These are phyloP conservation scores for Homarus americanus DNA, from an alignment of 1,140 invertebrate genomes.

Conservation along the genomic window DNA sequence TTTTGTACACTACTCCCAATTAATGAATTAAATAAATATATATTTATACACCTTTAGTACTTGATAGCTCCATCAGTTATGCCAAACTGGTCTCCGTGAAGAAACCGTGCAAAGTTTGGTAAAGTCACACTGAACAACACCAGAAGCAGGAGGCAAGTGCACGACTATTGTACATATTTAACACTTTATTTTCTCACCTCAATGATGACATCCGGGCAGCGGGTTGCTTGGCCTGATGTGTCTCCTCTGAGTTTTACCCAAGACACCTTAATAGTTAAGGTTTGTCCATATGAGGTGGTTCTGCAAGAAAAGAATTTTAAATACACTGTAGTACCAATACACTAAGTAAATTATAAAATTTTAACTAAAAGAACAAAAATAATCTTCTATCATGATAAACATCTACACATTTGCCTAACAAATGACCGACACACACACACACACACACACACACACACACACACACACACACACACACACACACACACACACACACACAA, in stretches of 20 bases:
- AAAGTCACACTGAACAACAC: no score
- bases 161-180: no score
- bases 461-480: no score
- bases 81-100: no score
- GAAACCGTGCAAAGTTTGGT: no score
- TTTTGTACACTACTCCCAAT: no score
- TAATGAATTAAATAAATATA: no score
- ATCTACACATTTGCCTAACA: not conserved
- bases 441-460: not conserved
- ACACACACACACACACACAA: not conserved
- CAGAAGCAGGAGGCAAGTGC: no score
- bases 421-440: not conserved
- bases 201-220: slow-evolving; percentile 90
- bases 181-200: slow-evolving; percentile 80
- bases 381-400: not conserved
- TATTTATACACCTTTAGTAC: no score
- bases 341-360: no score
- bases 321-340: no score
- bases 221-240: slow-evolving; percentile 90
- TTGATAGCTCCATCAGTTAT: no score
- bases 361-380: slow-evolving; percentile 44
- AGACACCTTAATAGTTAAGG: slow-evolving; percentile 86
- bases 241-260: slow-evolving; percentile 94
- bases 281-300: slow-evolving; percentile 90
- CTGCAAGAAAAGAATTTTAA: slow-evolving; percentile 75